Evolutionary conservation across 2,113 vertebrate genomes (phyloP).

Genomic region (Heteronetta atricapilla): DNA sequence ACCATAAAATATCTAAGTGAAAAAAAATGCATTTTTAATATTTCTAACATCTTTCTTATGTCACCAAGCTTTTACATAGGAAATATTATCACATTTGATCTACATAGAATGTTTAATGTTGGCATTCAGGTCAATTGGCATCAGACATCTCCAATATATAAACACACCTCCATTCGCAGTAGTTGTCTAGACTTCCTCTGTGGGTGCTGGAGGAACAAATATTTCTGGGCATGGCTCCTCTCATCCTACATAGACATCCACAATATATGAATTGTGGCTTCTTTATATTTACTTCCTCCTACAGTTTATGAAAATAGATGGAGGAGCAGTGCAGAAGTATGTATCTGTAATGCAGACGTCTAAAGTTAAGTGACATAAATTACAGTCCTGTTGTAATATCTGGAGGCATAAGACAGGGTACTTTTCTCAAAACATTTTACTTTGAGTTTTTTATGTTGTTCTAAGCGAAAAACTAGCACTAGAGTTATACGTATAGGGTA

Average conservation of each 20-base stretch:
- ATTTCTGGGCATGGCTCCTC: not conserved
- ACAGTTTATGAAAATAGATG: accelerated
- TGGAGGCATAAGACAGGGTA: not conserved
- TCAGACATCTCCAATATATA: not conserved
- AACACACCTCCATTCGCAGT: not conserved
- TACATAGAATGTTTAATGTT: not conserved
- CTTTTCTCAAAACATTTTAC: not conserved
- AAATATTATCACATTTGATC: not conserved
- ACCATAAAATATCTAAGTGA: not conserved
- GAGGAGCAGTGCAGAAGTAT: not conserved
- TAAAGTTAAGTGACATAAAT: not conserved
- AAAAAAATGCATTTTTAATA: not conserved
- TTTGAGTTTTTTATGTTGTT: not conserved
- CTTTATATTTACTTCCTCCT: not conserved
- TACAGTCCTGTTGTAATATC: not conserved
- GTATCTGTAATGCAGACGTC: not conserved
- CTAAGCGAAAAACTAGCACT: not conserved
- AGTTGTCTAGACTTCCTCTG: not conserved
- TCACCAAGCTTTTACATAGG: not conserved
- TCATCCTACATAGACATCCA: not conserved
- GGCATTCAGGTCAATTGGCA: not conserved
- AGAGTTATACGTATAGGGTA: not conserved
- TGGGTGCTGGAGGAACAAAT: not conserved
- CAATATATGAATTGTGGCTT: not conserved
- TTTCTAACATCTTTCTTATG: not conserved